These are phyloP conservation scores for Argyrosomus japonicus DNA, from an alignment of 2,113 vertebrate species.

Conservation along the genomic window DNA sequence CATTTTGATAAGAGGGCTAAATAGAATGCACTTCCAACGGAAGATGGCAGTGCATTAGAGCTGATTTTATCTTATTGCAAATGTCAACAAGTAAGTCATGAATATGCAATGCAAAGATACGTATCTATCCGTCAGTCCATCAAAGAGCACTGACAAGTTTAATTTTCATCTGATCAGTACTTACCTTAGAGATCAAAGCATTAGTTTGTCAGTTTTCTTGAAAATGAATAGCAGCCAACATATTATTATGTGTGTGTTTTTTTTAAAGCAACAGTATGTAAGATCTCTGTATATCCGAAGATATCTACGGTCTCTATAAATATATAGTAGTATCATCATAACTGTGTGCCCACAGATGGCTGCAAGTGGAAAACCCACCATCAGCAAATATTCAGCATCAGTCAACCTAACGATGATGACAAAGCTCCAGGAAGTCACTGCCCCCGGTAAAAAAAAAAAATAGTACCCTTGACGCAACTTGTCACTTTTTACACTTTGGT, in stretches of 20 bases:
- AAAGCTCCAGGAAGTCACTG: background rate
- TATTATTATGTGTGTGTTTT: too few species aligned
- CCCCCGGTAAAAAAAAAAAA: background rate
- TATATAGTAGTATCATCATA: too few species aligned
- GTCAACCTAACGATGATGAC: background rate
- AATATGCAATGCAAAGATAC: background rate
- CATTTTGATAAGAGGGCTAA: slow-evolving; percentile 4
- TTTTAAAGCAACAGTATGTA: too few species aligned
- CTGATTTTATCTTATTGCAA: background rate
- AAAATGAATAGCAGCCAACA: too few species aligned
- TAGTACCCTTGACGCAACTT: background rate
- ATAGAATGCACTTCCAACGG: background rate
- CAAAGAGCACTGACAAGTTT: background rate
- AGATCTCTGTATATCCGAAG: too few species aligned
- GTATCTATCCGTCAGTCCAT: background rate
- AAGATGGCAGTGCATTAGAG: slow-evolving; percentile 1
- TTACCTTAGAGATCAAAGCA: background rate
- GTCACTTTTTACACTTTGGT: background rate
- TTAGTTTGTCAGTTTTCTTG: too few species aligned
- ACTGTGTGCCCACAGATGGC: too few species aligned
- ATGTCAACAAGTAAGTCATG: background rate
- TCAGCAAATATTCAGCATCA: background rate
- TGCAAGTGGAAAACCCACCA: too few species aligned
- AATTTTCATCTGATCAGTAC: background rate
- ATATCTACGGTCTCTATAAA: too few species aligned